Evolutionary conservation across 1,140 invertebrate genomes (phyloP).

Genomic region (Psix sp.): DNA sequence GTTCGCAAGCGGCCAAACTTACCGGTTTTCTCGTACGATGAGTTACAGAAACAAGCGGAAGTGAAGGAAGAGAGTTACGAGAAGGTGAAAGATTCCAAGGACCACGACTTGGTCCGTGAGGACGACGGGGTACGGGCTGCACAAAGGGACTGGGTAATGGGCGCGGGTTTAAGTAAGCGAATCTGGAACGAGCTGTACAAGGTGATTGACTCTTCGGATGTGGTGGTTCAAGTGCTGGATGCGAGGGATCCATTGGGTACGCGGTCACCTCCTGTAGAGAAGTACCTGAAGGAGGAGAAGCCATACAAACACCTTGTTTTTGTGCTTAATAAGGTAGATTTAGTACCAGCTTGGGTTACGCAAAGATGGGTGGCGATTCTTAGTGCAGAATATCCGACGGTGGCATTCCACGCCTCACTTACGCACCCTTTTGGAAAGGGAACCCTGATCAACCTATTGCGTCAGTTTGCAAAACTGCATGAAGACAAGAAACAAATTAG

Average conservation of each 20-base stretch:
- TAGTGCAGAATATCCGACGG: constrained; percentile 95
- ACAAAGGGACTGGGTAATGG: constrained; percentile 91
- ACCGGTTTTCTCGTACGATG: constrained; percentile 83
- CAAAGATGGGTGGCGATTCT: constrained; percentile 96
- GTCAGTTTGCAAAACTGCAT: constrained; percentile 98
- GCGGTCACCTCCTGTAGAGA: constrained; percentile 92
- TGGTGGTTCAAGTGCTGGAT: constrained; percentile 92
- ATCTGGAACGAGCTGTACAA: constrained; percentile 99
- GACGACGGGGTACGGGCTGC: constrained; percentile 87
- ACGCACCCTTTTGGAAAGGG: constrained; percentile 99
- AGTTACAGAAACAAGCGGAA: constrained; percentile 84
- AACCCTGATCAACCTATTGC: constrained; percentile 95
- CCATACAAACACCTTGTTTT: constrained; percentile 87
- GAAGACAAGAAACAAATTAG: constrained; percentile 98
- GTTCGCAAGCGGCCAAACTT: constrained; percentile 94
- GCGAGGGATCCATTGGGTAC: constrained; percentile 97
- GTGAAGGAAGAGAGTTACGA: constrained; percentile 87
- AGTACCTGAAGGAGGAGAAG: constrained; percentile 87
- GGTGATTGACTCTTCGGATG: constrained; percentile 99
- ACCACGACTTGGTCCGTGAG: constrained; percentile 88
- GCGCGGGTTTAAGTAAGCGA: constrained; percentile 95
- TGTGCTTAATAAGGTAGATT: constrained; percentile 88
- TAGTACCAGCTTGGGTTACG: constrained; percentile 98
- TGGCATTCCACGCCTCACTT: constrained; percentile 98
- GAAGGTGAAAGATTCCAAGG: constrained; percentile 82